These are phyloP conservation scores for Zoanthus solanderi DNA, from an alignment of 92 coral and sea anemone species.

Conservation along the genomic window DNA sequence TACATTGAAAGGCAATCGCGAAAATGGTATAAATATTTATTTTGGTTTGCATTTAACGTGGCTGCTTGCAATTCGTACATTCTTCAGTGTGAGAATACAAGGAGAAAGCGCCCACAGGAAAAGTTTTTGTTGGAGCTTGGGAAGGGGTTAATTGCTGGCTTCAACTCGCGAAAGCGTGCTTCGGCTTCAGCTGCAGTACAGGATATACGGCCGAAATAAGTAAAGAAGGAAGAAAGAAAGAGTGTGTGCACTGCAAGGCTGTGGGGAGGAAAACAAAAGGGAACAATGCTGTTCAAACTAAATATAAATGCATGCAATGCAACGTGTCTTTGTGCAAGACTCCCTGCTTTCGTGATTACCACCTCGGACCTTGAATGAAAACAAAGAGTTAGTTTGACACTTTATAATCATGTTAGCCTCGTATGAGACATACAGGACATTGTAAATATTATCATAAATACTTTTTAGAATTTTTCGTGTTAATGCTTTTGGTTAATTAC, in stretches of 20 bases:
- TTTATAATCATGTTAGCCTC: background rate
- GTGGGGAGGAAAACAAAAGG: background rate
- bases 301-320: background rate
- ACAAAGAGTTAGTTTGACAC: background rate
- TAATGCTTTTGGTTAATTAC: background rate
- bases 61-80: background rate
- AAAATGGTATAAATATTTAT: background rate
- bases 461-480: background rate
- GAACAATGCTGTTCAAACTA: background rate
- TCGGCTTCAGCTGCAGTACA: constrained; percentile 14
- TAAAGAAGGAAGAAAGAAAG: constrained; percentile 1
- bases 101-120: constrained; percentile 18
- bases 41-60: background rate
- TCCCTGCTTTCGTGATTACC: background rate
- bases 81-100: constrained; percentile 3
- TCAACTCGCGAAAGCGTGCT: background rate
- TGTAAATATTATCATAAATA: constrained; percentile 17
- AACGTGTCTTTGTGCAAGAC: constrained; percentile 8
- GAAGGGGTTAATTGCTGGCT: constrained; percentile 4
- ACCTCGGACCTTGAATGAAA: background rate
- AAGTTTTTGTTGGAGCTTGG: constrained; percentile 21
- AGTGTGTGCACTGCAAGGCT: constrained; percentile 7
- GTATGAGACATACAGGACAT: constrained; percentile 17
- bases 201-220: background rate
- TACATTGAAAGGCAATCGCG: background rate